Conservation (phyloP, 2,113 vertebrate species). For the Centropus unirufus region DNA sequence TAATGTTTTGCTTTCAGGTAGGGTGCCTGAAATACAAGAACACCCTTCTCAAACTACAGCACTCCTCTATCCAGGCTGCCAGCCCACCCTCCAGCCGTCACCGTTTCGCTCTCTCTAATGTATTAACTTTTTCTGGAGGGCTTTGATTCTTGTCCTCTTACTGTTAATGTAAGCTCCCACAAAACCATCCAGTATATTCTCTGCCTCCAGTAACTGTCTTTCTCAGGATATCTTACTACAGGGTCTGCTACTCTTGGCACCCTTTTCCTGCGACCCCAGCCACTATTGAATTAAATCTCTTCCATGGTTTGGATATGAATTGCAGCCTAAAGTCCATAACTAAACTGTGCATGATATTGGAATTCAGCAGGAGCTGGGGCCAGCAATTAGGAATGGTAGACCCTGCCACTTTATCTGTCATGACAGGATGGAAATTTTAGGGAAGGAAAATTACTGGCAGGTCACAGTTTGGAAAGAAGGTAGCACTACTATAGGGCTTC, state of each 20-base stretch:
- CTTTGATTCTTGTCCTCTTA: not conserved
- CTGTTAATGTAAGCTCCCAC: not conserved
- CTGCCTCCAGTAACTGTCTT: slow-evolving; percentile 31
- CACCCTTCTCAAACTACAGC: not conserved
- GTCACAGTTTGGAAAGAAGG: slow-evolving; percentile 60
- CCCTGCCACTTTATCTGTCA: slow-evolving; percentile 65
- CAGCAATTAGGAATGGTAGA: slow-evolving; percentile 64
- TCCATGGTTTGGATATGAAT: slow-evolving; percentile 43
- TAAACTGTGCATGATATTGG: slow-evolving; percentile 34
- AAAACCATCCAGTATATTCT: not conserved
- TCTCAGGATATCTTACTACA: slow-evolving; percentile 55
- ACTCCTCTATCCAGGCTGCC: not conserved
- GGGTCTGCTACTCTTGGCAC: slow-evolving; percentile 57
- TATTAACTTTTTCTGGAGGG: not conserved
- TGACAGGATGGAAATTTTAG: slow-evolving; percentile 54
- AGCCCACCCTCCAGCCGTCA: not conserved
- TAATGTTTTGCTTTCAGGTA: not conserved
- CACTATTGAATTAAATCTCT: slow-evolving; percentile 41
- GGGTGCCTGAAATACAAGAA: not conserved
- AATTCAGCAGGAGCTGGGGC: slow-evolving; percentile 53
- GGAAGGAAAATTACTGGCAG: slow-evolving; percentile 51
- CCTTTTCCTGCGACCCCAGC: slow-evolving; percentile 45
- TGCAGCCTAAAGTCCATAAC: slow-evolving; percentile 51
- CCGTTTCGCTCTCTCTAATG: not conserved
- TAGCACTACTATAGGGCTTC: not conserved